These are phyloP conservation scores for Taxidea taxus DNA, from an alignment of 2,113 vertebrate species.

Conservation along the genomic window DNA sequence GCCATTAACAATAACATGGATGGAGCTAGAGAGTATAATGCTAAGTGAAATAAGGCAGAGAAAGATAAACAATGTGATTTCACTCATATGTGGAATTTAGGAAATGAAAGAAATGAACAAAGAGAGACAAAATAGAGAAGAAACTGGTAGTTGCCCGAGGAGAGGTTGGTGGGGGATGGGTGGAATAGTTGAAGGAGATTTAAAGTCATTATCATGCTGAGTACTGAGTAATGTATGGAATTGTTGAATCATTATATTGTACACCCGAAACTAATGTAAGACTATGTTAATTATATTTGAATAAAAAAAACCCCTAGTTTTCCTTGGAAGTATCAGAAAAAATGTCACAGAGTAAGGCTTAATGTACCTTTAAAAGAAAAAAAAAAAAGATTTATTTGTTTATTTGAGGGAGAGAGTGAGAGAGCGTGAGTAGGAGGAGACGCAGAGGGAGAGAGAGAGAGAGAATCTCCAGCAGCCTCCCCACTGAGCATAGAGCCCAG, in stretches of 20 bases:
- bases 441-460: neutral
- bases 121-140: neutral
- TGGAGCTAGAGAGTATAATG: neutral
- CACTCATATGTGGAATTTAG: neutral
- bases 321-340: neutral
- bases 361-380: neutral
- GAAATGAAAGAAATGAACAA: neutral
- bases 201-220: neutral
- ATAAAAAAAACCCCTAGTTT: neutral
- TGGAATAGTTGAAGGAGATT: neutral
- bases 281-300: neutral
- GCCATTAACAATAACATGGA: neutral
- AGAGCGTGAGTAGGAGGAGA: neutral
- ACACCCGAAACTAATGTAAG: neutral
- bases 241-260: neutral
- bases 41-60: neutral
- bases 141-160: neutral
- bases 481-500: neutral
- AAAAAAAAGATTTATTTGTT: too few species aligned
- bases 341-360: neutral
- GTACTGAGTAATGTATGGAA: neutral
- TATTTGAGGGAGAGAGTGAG: neutral
- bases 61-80: neutral
- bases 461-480: neutral
- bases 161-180: neutral